Evolutionary conservation across 2,797 vertebrate genomes (phyloP).

Genomic region (Galago senegalensis): DNA sequence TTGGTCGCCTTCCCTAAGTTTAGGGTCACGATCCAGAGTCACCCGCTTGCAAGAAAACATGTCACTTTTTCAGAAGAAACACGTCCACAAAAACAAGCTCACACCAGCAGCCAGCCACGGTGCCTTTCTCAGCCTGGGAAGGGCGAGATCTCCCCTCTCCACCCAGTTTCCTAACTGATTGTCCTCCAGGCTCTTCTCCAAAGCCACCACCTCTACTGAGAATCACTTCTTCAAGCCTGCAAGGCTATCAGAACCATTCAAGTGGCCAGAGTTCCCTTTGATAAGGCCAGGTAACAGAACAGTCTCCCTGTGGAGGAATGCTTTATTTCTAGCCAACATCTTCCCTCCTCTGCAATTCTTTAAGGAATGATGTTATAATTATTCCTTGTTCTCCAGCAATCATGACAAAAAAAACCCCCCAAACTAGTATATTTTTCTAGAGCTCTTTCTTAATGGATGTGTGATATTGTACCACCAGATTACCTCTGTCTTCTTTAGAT

Average conservation of each 20-base stretch:
- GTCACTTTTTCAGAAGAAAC: background rate
- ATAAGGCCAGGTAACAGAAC: background rate
- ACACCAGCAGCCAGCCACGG: background rate
- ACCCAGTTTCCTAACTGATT: background rate
- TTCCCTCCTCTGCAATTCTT: background rate
- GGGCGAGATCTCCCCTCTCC: background rate
- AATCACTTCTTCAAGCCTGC: background rate
- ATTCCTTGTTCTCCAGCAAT: background rate
- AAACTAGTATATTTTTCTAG: background rate
- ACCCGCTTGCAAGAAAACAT: background rate
- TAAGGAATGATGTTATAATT: background rate
- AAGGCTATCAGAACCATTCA: background rate
- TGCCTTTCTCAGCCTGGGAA: background rate
- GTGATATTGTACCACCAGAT: background rate
- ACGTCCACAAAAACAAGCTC: background rate
- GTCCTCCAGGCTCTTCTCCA: background rate
- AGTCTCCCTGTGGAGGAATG: background rate
- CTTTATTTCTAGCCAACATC: background rate
- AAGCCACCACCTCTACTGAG: background rate
- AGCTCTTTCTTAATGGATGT: background rate
- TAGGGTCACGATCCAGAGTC: background rate
- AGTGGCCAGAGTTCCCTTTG: background rate
- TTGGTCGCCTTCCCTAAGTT: background rate
- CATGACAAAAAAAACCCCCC: background rate
- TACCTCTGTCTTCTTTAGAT: background rate